Percentiles rank a stretch among this genome's conserved stretches.
Conservation (phyloP, 2,113 vertebrate genomes). For the Engystomops pustulosus region DNA sequence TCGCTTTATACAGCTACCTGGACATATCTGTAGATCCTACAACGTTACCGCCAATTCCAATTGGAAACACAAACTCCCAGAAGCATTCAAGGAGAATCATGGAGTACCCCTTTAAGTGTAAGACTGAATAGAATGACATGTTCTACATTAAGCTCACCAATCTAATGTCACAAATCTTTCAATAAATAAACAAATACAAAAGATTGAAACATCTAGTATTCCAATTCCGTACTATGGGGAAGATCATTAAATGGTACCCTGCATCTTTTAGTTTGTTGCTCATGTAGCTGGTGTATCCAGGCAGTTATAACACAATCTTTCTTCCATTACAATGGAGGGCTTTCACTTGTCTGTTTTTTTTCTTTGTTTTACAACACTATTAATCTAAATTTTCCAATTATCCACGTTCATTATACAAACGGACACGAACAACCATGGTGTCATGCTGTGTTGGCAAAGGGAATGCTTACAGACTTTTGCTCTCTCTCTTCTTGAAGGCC, state of each 20-base stretch:
- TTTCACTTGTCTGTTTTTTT: neutral
- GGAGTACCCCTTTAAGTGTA: no score
- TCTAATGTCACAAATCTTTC: no score
- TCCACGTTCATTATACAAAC: neutral
- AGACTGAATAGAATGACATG: no score
- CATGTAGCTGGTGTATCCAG: neutral
- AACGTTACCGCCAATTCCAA: no score
- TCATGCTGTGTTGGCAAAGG: slow-evolving; percentile 1
- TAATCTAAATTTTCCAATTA: neutral
- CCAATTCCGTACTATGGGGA: neutral
- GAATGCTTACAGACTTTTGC: neutral
- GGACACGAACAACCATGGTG: neutral
- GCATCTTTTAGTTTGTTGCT: no score
- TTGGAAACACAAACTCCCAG: no score
- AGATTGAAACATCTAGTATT: neutral
- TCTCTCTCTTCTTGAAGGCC: neutral
- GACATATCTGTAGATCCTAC: no score
- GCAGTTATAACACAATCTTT: neutral
- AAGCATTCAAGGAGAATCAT: no score
- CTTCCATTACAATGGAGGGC: slow-evolving; percentile 2
- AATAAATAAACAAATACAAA: neutral
- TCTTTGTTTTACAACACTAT: neutral
- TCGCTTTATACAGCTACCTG: no score
- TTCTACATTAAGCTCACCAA: no score
- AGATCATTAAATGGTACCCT: no score